Base-by-base conservation (phyloP, 2,888 invertebrate species). In the Stenotaenia linearis region DNA sequence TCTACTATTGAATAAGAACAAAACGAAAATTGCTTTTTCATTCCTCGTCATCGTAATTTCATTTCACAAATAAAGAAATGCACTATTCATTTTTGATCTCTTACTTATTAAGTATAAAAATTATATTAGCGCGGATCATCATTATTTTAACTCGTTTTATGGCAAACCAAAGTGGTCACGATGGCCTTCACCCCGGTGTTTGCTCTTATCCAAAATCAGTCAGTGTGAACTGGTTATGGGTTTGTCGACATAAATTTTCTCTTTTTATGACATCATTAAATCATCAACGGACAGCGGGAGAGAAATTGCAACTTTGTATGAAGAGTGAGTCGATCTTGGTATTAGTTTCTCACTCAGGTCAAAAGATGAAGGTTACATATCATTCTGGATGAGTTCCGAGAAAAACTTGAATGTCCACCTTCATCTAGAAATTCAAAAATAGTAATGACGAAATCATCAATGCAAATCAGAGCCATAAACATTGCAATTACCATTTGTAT, bases 211-310 rank as follows among this genome's bases (percentile, higher is more conserved):
- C 69, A 69, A 69, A 69, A 69, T 69, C 69, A 69, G 23, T 69
- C 69, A 69, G 69, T 69, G 69, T 69, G 69, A 69, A 69, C 69
- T 69, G 69, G 69, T 69, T 69, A 69, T 69, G 69, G 69, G 69
- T 25, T 69, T 69, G 69, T 69, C 69, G 69, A 69, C 69, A 69
- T 69, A 69, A 69, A 69, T 69, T 69, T 69, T 28, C 69, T 28
- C 25, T 69, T 69, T 69, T 69, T 69, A 69, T 28, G 69, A 69
- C 69, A 69, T 69, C 69, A 28, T 69, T 69, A 69, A 69, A 69
- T 69, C 69, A 69, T 69, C 69, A 69, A 10, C 69, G 69, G 69
- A 69, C 69, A n/a, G 69, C 69, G 69, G 69, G 69, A 69, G 69
- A 69, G 69, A 69, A 69, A 69, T 69, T 69, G 69, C 69, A 69